phyloP scores from a whole-genome alignment of 2,888 invertebrate species.

The Flexamia atlantica region DNA sequence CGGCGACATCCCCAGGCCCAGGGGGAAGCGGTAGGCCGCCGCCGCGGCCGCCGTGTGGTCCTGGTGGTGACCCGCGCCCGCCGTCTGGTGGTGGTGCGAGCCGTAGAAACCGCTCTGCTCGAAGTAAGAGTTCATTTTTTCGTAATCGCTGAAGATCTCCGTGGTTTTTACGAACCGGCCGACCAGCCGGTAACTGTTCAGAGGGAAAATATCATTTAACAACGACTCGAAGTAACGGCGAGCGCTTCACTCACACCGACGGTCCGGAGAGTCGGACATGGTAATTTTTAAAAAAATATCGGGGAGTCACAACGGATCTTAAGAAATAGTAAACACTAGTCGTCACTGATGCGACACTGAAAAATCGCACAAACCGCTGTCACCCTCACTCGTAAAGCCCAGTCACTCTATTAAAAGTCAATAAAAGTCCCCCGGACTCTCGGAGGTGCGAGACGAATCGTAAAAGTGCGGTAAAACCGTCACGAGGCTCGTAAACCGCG shows the following conservation, averaged over 20 bases:
- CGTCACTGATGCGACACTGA: slow-evolving; percentile 8
- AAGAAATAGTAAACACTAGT: neutral
- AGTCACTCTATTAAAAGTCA: slow-evolving; percentile 55
- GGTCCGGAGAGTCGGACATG: slow-evolving; percentile 41
- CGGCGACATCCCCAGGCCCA: slow-evolving; percentile 91
- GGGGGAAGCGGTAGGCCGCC: slow-evolving; percentile 90
- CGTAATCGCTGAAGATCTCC: slow-evolving; percentile 61
- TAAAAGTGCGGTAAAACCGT: slow-evolving; percentile 53
- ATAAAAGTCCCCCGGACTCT: slow-evolving; percentile 53
- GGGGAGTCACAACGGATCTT: neutral
- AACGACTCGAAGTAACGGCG: neutral
- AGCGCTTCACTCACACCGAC: slow-evolving; percentile 13
- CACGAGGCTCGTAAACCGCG: slow-evolving; percentile 52
- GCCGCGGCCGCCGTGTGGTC: slow-evolving; percentile 83
- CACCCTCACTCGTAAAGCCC: slow-evolving; percentile 27
- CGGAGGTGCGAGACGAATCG: slow-evolving; percentile 48
- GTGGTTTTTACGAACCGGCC: slow-evolving; percentile 36
- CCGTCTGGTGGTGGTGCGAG: slow-evolving; percentile 88
- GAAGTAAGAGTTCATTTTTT: slow-evolving; percentile 94
- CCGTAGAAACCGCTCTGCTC: slow-evolving; percentile 98
- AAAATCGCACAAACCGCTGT: slow-evolving; percentile 20
- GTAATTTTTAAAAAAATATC: neutral
- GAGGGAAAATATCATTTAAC: slow-evolving; percentile 46
- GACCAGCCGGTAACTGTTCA: slow-evolving; percentile 58
- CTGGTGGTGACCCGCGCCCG: slow-evolving; percentile 81